Conservation (phyloP, 2,113 vertebrate species). For the Percina caprodes region DNA sequence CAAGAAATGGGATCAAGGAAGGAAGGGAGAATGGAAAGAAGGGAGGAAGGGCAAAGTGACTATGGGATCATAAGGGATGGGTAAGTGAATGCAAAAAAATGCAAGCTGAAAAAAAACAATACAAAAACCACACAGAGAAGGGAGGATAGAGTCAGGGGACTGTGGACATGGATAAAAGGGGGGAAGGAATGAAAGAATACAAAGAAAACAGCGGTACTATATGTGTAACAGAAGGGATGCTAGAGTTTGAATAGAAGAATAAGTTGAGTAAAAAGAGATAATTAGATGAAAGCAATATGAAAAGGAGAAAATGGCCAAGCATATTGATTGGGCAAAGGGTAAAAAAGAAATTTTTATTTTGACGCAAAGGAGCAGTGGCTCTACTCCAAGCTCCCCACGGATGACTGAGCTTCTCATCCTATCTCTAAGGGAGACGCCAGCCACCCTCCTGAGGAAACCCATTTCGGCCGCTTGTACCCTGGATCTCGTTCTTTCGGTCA, state of each 20-base stretch:
- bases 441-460: no score
- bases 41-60: neutral
- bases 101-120: slow-evolving; percentile 7
- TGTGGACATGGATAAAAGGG: neutral
- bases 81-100: slow-evolving; percentile 12
- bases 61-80: neutral
- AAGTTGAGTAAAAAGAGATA: slow-evolving; percentile 33
- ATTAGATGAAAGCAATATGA: slow-evolving; percentile 43
- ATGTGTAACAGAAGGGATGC: neutral
- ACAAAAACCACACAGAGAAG: neutral
- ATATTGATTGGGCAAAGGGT: slow-evolving; percentile 45
- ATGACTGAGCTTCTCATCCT: no score
- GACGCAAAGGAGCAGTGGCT: no score
- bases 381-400: no score
- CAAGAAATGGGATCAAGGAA: neutral
- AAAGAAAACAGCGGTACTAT: slow-evolving; percentile 6
- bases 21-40: neutral
- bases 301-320: slow-evolving; percentile 11
- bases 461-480: no score
- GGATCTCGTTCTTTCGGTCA: no score
- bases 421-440: no score
- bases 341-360: slow-evolving; percentile 47
- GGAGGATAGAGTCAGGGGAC: neutral
- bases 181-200: slow-evolving; percentile 3
- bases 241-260: slow-evolving; percentile 19